Conservation (phyloP, 2,113 vertebrate species). For the Spermophilus dauricus region DNA sequence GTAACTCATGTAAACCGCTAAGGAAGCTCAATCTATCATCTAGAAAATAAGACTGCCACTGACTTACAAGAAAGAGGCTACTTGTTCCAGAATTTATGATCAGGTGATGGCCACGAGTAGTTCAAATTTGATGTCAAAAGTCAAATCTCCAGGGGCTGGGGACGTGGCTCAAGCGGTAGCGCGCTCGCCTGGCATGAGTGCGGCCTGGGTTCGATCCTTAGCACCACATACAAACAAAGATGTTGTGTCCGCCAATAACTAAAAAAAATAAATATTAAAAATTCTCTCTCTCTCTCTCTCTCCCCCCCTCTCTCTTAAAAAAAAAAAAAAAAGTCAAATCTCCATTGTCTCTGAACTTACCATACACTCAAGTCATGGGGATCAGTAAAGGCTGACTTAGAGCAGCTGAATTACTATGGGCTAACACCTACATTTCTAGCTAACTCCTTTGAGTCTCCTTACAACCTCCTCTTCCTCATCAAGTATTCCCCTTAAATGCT, state of each 20-base stretch:
- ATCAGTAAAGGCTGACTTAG: background rate
- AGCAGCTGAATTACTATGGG: slow-evolving; percentile 30
- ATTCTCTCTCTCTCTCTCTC: too few species aligned
- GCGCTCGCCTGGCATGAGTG: too few species aligned
- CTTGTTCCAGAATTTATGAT: slow-evolving; percentile 31
- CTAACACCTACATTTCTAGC: slow-evolving; percentile 5
- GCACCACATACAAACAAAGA: too few species aligned
- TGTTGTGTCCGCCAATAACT: too few species aligned
- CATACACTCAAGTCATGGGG: background rate
- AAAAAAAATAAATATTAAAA: too few species aligned
- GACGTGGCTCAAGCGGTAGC: too few species aligned
- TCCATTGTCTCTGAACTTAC: slow-evolving; percentile 49
- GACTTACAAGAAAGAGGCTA: background rate
- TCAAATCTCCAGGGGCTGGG: background rate
- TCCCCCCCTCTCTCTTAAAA: too few species aligned
- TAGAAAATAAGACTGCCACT: slow-evolving; percentile 10
- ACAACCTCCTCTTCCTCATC: background rate
- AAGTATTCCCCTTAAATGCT: slow-evolving; percentile 1
- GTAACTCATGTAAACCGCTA: slow-evolving; percentile 1
- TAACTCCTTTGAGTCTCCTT: slow-evolving; percentile 36
- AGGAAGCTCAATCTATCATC: background rate
- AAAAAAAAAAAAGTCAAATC: background rate
- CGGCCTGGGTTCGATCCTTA: too few species aligned
- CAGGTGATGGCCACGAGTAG: background rate
- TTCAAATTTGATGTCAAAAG: slow-evolving; percentile 25